Evolutionary conservation across 2,888 invertebrate species (phyloP), one percentile per base, ranked within the genome.

Genomic region (Crepidodera aurea): DNA sequence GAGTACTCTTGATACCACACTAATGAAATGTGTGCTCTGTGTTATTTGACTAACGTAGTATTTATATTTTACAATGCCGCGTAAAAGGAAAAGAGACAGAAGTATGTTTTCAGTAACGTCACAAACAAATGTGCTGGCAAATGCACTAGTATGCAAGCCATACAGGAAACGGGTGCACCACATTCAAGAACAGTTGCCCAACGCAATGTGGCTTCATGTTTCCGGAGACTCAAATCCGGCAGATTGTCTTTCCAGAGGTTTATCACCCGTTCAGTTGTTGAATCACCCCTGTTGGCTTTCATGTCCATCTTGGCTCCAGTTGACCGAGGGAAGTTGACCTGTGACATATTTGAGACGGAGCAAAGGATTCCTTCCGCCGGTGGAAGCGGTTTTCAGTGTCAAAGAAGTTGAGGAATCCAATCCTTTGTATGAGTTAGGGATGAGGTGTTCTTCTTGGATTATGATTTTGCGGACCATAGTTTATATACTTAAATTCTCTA

Each of bases 291-390:
- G 19, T 6, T 56, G 34, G 32, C 5, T 15, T 10, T 29, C 29
- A 16, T 42, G 55, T 16, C 55, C 44, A 4, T 18, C 55, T 44
- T 56, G 56, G 56, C 15, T 34, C 10, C 22, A 42, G 29, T 16
- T 54, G 13, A 54, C 25, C 40, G 32, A 32, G n/a, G n/a, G 8
- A 32, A 15, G 29, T 42, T 13, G 54, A 3, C 25, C 13, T 22
- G 5, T 50, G 2, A 10, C 1, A 13, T 10, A 7, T 29, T 32
- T 7, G 10, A 29, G 1, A 6, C 1, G 5, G 34, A 15, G 4
- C 5, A 34, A 16, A 8, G 1, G 2, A 15, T n/a, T 7, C 34
- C 4, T 27, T 27, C 27, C 7, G 7, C 7, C 7, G 7, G 27
- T 7, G 7, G 5, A 7, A 7, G 7, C 27, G n/a, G 50, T 27